Evolutionary conservation across 2,797 vertebrate genomes (phyloP), one percentile per base, ranked within the genome.

Genomic region (Benthosema pterotum): DNA sequence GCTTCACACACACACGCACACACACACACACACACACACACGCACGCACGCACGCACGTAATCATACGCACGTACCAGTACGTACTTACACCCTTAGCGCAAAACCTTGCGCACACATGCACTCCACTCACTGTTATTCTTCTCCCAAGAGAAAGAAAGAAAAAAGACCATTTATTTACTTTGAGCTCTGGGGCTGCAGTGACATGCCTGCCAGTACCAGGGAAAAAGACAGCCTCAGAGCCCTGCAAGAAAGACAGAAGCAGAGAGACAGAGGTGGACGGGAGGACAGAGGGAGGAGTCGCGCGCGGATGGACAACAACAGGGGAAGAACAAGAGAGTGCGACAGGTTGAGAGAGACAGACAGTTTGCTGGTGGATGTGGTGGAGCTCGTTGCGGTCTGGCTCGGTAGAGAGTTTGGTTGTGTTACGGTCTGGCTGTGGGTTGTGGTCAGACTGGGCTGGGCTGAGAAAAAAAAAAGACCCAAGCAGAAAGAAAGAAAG

Each of bases 111-210:
- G 83, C 80, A 85, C 79, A 84, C 66, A 38, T 38, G 8, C 32
- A 78, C 83, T 84, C 76, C 74, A 83, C 73, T 85, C 17, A 51
- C 82, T 88, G 88, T 88, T 88, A 79, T 89, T 90, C 83, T 81
- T 89, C 88, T 74, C 91, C 87, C 78, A 83, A 79, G 75, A 89
- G 85, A 90, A 89, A 87, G 83, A 25, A 25, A 25, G 12, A 85
- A 83, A 92, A 89, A 89, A 82, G 74, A 85, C 79, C 69, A 88
- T 92, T 89, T 91, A 89, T 91, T 91, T 90, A 89, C 83, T 91
- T 88, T 90, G 76, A 84, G 85, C 64, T 87, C 63, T 73, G 63
- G 75, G 78, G 79, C 79, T 86, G 80, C 77, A 68, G 86, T 75
- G 72, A 83, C 56, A 66, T 60, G 84, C 63, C 80, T 86, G 79